Conservation (phyloP, 2,113 vertebrate genomes). For the Chinchilla lanigera region DNA sequence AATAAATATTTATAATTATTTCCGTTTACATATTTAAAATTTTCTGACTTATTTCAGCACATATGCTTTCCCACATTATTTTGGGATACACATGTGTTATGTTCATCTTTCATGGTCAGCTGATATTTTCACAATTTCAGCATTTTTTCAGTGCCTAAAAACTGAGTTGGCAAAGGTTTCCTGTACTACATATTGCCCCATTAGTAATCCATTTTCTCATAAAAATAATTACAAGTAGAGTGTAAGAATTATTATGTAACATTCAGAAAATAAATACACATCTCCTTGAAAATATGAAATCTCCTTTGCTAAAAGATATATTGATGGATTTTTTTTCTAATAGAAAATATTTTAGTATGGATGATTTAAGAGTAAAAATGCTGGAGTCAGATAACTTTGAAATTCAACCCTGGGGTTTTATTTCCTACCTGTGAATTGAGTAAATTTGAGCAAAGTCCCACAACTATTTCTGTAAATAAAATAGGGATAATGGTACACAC, state of each 20-base stretch:
- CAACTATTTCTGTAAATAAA: background rate
- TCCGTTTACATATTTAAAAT: conserved; percentile 4
- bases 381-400: background rate
- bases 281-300: background rate
- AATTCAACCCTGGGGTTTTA: background rate
- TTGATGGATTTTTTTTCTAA: background rate
- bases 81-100: background rate
- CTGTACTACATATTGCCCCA: fast-evolving
- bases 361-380: background rate
- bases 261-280: background rate
- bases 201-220: background rate
- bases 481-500: background rate
- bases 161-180: background rate
- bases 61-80: background rate
- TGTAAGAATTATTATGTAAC: background rate
- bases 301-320: background rate
- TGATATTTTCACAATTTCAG: background rate
- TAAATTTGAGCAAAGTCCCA: background rate
- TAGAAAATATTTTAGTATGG: background rate
- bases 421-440: background rate
- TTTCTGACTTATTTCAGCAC: background rate
- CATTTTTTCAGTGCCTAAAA: background rate
- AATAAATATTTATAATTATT: background rate
- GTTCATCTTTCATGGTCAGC: background rate
- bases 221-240: background rate